A percentile compares a stretch with the other conserved stretches of the same genome.
Conservation (phyloP, 1,140 invertebrate species). For the Battus philenor region DNA sequence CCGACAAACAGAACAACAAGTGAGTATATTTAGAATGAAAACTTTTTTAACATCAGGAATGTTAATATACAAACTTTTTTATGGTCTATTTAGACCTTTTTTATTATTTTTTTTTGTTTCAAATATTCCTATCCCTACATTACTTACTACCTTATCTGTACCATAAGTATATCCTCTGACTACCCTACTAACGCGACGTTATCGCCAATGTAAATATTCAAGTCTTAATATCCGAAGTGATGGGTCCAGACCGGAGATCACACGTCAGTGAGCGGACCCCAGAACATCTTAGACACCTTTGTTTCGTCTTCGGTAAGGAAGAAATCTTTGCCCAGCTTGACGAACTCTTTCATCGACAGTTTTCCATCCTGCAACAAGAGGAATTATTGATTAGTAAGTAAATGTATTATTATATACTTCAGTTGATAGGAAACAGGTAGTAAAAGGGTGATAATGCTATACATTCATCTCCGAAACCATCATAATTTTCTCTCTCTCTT, state of each 20-base stretch:
- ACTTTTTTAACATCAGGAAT: too few relatives aligned
- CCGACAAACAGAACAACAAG: too few relatives aligned
- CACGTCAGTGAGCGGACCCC: slow-evolving; percentile 82
- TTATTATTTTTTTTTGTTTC: background rate
- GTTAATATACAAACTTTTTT: slow-evolving; percentile 10
- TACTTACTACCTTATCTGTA: background rate
- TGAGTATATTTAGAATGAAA: too few relatives aligned
- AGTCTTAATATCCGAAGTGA: slow-evolving; percentile 3
- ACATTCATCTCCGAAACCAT: too few relatives aligned
- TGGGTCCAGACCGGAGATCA: slow-evolving; percentile 18
- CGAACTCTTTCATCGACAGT: slow-evolving; percentile 85
- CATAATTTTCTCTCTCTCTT: too few relatives aligned
- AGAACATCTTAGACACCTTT: slow-evolving; percentile 88
- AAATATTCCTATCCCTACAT: background rate
- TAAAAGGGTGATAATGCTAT: too few relatives aligned
- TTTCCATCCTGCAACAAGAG: slow-evolving; percentile 83
- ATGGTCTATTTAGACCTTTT: slow-evolving; percentile 13
- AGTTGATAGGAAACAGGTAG: too few relatives aligned
- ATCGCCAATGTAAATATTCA: background rate
- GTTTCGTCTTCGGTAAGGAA: slow-evolving; percentile 86
- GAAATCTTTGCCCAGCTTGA: slow-evolving; percentile 86
- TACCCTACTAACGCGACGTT: background rate
- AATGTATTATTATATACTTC: too few relatives aligned
- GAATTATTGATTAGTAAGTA: too few relatives aligned
- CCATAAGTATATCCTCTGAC: background rate